Evolutionary conservation across 2,888 invertebrate species (phyloP).

Genomic region (Drosophila basisetae): DNA sequence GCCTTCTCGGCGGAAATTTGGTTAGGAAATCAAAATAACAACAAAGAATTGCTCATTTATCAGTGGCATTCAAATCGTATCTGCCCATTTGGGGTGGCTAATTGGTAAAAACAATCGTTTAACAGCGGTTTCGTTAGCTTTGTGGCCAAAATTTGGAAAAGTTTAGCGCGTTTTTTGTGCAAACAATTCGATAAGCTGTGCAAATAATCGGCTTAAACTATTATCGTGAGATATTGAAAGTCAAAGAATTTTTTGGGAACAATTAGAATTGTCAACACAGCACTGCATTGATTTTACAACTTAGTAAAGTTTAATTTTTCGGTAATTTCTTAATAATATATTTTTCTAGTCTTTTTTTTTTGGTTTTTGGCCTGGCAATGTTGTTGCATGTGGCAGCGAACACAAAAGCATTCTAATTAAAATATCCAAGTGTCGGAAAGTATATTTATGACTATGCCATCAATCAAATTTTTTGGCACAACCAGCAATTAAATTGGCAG

Average conservation of each 20-base stretch:
- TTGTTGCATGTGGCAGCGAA: constrained; percentile 6
- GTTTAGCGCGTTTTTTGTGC: not conserved
- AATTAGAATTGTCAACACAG: not conserved
- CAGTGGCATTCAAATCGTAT: constrained; percentile 41
- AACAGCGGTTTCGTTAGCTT: not conserved
- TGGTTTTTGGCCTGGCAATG: not conserved
- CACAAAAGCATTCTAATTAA: constrained; percentile 73
- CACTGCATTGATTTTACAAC: not conserved
- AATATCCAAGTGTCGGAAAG: constrained; percentile 59
- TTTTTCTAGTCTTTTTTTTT: not conserved
- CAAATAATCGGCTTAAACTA: not conserved
- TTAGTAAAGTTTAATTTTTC: not conserved
- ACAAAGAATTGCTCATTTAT: constrained; percentile 70
- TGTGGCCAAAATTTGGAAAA: not conserved
- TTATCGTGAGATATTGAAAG: not conserved
- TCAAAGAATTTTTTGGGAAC: not conserved
- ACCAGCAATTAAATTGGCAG: constrained; percentile 46
- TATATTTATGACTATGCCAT: constrained; percentile 48
- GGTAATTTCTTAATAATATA: not conserved
- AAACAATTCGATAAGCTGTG: not conserved
- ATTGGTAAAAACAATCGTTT: constrained; percentile 47
- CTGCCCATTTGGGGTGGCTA: constrained; percentile 38
- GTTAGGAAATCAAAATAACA: constrained; percentile 74
- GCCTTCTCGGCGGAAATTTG: constrained; percentile 68
- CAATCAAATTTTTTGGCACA: constrained; percentile 65